Evolutionary conservation across 2,888 invertebrate genomes (phyloP).

Genomic region (Epicampocera succincta): DNA sequence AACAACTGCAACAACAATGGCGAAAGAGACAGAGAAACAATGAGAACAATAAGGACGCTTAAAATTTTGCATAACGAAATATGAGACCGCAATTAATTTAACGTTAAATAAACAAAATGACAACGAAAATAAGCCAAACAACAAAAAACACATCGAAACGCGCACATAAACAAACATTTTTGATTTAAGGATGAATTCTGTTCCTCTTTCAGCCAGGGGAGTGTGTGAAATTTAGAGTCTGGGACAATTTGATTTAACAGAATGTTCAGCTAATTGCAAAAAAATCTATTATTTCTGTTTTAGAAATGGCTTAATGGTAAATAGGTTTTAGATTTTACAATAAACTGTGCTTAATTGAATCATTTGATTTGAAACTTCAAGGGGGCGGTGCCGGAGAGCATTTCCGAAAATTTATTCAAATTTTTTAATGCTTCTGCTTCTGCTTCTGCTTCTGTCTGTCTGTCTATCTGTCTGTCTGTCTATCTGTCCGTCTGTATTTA

Average conservation of each 20-base stretch:
- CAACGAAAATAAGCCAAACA: conserved; percentile 57
- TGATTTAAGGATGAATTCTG: conserved; percentile 17
- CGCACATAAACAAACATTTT: conserved; percentile 11
- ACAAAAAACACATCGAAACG: background rate
- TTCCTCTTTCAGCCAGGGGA: conserved; percentile 14
- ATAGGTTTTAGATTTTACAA: conserved; percentile 69
- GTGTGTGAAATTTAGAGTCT: background rate
- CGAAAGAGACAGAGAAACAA: conserved; percentile 41
- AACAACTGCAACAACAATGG: conserved; percentile 24
- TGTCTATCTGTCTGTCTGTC: background rate
- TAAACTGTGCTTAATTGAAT: conserved; percentile 69
- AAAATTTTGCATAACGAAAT: conserved; percentile 72
- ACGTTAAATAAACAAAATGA: conserved; percentile 74
- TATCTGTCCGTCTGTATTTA: conserved; percentile 14
- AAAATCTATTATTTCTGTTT: conserved; percentile 56
- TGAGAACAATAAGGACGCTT: conserved; percentile 50
- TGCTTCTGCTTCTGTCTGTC: background rate
- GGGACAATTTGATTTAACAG: conserved; percentile 20
- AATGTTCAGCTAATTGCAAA: conserved; percentile 66
- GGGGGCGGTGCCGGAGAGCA: background rate
- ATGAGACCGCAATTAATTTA: conserved; percentile 75
- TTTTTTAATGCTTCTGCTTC: conserved; percentile 38
- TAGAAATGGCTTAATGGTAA: conserved; percentile 59
- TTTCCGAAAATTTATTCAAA: conserved; percentile 61
- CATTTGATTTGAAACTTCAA: conserved; percentile 54